Evolutionary conservation across 30 jellyfish, hydroid and myxozoan genomes (phyloP).

Genomic region (Aurelia aurita complex sp. Pacific): DNA sequence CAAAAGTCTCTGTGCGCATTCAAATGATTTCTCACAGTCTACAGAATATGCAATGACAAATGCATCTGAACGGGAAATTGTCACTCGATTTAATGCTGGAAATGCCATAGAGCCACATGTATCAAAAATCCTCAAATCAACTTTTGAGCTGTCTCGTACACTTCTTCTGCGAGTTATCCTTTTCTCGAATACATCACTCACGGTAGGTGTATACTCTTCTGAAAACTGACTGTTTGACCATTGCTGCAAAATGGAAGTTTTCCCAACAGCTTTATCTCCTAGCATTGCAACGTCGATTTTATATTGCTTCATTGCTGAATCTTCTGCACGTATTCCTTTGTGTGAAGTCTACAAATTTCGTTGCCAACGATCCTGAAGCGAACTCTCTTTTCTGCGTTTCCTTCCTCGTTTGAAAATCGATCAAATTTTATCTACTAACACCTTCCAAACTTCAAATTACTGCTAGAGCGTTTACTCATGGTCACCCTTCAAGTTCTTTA

Average conservation of each 20-base stretch:
- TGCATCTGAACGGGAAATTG: conserved; percentile 64
- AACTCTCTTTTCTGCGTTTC: too few relatives aligned
- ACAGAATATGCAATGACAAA: conserved; percentile 66
- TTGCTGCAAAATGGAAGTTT: conserved; percentile 59
- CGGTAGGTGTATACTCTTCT: conserved; percentile 53
- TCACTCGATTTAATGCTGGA: conserved; percentile 74
- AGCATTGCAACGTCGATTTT: conserved; percentile 52
- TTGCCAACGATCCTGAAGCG: too few relatives aligned
- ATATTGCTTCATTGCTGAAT: conserved; percentile 21
- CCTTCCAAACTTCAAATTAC: too few relatives aligned
- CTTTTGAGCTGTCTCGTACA: conserved; percentile 7
- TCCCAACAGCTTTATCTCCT: conserved; percentile 77
- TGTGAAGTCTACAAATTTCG: too few relatives aligned
- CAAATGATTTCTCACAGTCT: conserved; percentile 62
- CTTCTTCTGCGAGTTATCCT: conserved; percentile 20
- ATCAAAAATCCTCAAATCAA: conserved; percentile 55
- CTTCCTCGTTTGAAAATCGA: too few relatives aligned
- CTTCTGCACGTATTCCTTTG: too few relatives aligned
- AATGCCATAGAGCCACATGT: conserved; percentile 76
- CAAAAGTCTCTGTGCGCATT: conserved; percentile 42
- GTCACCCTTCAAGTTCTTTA: too few relatives aligned
- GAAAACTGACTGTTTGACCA: conserved; percentile 19
- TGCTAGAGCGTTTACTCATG: too few relatives aligned
- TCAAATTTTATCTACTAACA: too few relatives aligned
- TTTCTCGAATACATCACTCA: conserved; percentile 53